Conservation (phyloP, 2,113 vertebrate species). For the Parus major region DNA sequence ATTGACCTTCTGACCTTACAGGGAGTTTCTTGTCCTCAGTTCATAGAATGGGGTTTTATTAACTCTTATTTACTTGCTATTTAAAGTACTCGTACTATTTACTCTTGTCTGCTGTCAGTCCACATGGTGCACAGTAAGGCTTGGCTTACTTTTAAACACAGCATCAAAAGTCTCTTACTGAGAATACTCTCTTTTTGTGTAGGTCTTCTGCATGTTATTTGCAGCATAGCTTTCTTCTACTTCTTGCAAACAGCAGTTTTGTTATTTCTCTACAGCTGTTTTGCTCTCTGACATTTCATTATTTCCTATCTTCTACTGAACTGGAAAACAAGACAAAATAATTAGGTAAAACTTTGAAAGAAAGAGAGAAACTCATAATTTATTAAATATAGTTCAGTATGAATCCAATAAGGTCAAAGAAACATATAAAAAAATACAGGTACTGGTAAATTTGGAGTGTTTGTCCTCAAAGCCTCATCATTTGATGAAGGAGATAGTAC, state of each 20-base stretch:
- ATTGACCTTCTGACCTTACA: neutral
- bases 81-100: neutral
- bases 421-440: neutral
- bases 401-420: neutral
- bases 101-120: neutral
- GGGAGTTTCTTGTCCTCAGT: neutral
- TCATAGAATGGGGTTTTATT: neutral
- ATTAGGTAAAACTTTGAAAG: neutral
- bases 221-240: neutral
- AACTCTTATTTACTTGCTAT: neutral
- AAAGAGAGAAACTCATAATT: neutral
- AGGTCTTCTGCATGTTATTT: neutral
- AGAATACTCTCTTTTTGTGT: neutral
- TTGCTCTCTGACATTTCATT: neutral
- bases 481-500: neutral
- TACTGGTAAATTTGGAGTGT: neutral
- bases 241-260: neutral
- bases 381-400: neutral
- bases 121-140: neutral
- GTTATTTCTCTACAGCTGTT: neutral
- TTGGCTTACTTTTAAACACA: neutral
- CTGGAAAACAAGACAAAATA: neutral
- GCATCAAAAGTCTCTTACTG: neutral
- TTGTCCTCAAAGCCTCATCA: neutral
- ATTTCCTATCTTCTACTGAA: neutral